A percentile compares a stretch with the other conserved stretches of the same genome.
Conservation (phyloP, 2,888 invertebrate genomes). For the Parnassius orleans region DNA sequence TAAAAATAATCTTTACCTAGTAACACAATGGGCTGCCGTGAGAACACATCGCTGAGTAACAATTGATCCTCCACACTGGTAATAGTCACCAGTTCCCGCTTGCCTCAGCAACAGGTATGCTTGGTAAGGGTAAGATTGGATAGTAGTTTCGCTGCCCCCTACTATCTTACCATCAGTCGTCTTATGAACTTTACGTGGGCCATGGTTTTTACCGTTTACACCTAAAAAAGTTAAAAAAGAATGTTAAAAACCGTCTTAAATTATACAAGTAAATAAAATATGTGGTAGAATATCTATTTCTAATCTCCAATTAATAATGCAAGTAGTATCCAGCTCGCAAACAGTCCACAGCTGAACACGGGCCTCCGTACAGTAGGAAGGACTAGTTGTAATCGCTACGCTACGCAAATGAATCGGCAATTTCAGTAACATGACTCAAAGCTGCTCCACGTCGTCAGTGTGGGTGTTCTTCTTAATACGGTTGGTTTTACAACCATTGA, state of each 20-base stretch:
- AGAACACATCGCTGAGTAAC: slow-evolving; percentile 54
- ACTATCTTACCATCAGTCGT: slow-evolving; percentile 55
- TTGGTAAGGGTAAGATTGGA: slow-evolving; percentile 60
- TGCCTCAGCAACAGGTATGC: slow-evolving; percentile 54
- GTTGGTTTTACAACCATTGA: no score
- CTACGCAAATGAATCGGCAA: no score
- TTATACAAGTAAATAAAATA: no score
- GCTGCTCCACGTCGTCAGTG: no score
- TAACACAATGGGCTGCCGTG: slow-evolving; percentile 74
- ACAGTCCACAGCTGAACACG: no score
- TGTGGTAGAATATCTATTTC: no score
- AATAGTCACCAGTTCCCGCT: slow-evolving; percentile 43
- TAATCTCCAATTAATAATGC: no score
- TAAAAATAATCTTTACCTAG: slow-evolving; percentile 45
- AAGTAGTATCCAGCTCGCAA: no score
- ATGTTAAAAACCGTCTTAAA: not conserved
- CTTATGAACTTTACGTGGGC: slow-evolving; percentile 32
- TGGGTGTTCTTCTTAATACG: no score
- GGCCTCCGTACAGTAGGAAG: no score
- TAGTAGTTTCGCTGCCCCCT: slow-evolving; percentile 61
- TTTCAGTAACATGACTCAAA: no score
- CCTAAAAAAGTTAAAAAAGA: slow-evolving; percentile 37
- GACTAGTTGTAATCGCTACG: no score
- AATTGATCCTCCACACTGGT: slow-evolving; percentile 73
- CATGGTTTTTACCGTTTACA: slow-evolving; percentile 43